Percentiles rank a stretch among this genome's conserved stretches.
phyloP scores from a whole-genome alignment of 2,113 vertebrate species.

The Solenodon paradoxus region DNA sequence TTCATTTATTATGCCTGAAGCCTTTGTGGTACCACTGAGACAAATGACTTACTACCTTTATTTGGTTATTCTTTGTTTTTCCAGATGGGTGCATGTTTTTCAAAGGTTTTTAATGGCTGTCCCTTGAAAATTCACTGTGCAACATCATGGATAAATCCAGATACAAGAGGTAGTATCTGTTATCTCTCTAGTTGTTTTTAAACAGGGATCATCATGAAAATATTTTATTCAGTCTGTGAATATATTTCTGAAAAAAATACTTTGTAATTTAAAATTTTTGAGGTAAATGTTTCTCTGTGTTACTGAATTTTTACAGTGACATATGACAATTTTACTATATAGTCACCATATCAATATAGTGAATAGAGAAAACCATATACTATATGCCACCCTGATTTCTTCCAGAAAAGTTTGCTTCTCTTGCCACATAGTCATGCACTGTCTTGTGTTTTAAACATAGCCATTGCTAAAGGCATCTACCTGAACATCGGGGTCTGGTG shows the following conservation, averaged over 20 bases:
- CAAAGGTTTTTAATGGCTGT: conserved; percentile 98
- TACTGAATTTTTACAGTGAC: not conserved
- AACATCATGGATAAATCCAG: conserved; percentile 98
- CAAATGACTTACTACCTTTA: not conserved
- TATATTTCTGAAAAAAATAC: not conserved
- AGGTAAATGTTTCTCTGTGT: not conserved
- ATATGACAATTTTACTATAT: not conserved
- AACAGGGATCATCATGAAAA: not conserved
- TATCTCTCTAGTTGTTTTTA: not conserved
- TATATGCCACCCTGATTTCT: not conserved
- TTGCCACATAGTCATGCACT: not conserved
- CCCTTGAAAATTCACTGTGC: conserved; percentile 98
- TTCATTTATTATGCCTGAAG: not conserved
- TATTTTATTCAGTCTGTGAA: conserved; percentile 31
- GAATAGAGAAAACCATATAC: not conserved
- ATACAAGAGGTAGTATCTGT: conserved; percentile 92
- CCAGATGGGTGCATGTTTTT: conserved; percentile 99
- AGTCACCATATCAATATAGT: not conserved
- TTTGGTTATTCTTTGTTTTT: conserved; percentile 49
- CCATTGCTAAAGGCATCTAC: not conserved
- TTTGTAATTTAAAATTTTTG: not conserved
- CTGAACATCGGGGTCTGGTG: not conserved
- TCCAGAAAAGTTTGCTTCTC: not conserved
- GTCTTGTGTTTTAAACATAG: not conserved
- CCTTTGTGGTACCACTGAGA: not conserved